Evolutionary conservation across 2,797 vertebrate species (phyloP), one percentile per base, ranked within the genome.

Genomic region (Astyanax mexicanus): DNA sequence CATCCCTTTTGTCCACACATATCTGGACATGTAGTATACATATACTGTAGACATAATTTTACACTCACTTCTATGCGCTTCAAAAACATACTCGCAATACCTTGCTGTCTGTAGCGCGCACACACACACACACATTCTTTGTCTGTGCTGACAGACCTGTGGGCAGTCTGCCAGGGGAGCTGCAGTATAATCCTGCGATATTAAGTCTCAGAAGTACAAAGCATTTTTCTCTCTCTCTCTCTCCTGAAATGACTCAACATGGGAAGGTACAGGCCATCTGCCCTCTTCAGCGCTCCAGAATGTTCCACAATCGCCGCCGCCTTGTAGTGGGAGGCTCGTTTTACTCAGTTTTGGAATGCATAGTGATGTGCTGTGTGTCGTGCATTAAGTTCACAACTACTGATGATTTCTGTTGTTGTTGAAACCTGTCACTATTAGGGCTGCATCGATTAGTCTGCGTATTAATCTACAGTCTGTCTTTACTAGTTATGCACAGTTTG

Each of bases 141-240:
- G 5, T 19, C n/a, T 64, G 38, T 42, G 19, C 60, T 44, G 61
- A 44, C 61, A 44, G 61, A 64, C 61, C 61, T 64, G 61, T 12
- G 6, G 61, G 61, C 61, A 23, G 6, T 37, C 61, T 42, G 61
- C 61, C 61, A 64, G 61, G 61, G 38, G 38, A 64, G 38, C 61
- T 25, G 19, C 29, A 42, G 61, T 25, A 64, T 64, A 64, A 64
- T 64, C 61, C 61, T 25, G 61, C 12, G 37, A 64, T 64, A 64
- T 64, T 64, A 64, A 62, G 38, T 64, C 61, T 64, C 61, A 42
- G 38, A 64, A 64, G 61, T 64, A 64, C 61, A 64, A 64, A 64
- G 61, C 61, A 64, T 64, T 64, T 64, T 27, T 57, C 13, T 32
- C 54, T 57, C 58, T n/a, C 60, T 64, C n/a, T n/a, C 58, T 62